Evolutionary conservation across 2,113 vertebrate genomes (phyloP).

Genomic region (Callospermophilus lateralis): DNA sequence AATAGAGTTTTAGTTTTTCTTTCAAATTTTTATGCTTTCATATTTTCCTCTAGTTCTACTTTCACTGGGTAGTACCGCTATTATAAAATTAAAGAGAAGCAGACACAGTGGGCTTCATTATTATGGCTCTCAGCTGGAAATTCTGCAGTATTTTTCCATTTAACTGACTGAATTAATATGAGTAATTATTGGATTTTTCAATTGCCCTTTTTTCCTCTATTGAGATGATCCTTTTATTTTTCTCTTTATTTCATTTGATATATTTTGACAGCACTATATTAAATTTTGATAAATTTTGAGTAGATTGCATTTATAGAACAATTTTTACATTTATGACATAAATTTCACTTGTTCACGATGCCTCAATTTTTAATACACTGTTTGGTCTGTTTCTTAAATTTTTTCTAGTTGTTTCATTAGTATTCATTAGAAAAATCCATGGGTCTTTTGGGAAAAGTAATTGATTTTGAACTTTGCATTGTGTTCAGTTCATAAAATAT

Average conservation of each 20-base stretch:
- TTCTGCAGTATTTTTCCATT: background rate
- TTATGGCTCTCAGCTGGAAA: background rate
- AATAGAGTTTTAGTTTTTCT: background rate
- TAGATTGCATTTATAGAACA: background rate
- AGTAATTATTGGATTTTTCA: background rate
- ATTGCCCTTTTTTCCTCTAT: background rate
- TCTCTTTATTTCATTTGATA: background rate
- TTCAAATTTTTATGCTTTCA: background rate
- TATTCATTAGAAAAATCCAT: background rate
- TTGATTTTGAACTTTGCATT: background rate
- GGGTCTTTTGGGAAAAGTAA: background rate
- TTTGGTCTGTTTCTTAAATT: background rate
- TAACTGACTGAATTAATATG: background rate
- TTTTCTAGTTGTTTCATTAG: slow-evolving; percentile 7
- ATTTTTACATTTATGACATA: slow-evolving; percentile 41
- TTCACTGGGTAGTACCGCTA: background rate
- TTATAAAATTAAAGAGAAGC: background rate
- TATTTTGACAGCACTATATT: too few species aligned
- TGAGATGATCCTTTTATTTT: background rate
- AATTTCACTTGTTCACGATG: background rate
- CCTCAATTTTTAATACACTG: background rate
- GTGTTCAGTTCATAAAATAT: background rate
- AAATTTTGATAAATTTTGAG: background rate
- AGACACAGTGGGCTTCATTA: background rate
- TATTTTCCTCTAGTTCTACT: background rate